These are phyloP conservation scores for Meandrina meandrites DNA, from an alignment of 92 coral and sea anemone species.

Conservation along the genomic window DNA sequence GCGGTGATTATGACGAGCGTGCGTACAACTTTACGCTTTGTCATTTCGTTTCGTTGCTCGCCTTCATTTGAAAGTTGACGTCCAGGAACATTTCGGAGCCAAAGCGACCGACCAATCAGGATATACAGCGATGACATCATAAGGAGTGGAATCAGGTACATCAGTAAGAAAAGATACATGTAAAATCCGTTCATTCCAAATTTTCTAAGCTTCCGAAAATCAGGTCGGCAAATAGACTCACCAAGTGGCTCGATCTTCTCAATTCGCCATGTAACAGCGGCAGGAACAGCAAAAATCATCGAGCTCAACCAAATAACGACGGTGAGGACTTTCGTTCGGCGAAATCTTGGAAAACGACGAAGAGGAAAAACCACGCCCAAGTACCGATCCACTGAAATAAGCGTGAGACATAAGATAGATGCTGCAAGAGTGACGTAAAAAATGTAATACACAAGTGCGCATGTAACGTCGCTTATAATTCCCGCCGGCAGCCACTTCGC, in stretches of 20 bases:
- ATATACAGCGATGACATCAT: conserved; percentile 62
- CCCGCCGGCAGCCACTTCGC: conserved; percentile 30
- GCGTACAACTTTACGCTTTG: conserved; percentile 76
- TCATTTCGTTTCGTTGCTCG: conserved; percentile 55
- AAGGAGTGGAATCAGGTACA: conserved; percentile 61
- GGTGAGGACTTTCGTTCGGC: conserved; percentile 9
- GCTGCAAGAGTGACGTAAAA: conserved; percentile 27
- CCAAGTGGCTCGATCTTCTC: neutral
- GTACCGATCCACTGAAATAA: conserved; percentile 32
- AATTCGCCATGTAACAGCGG: neutral
- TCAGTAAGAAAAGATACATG: conserved; percentile 38
- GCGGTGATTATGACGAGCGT: conserved; percentile 57
- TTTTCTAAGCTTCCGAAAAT: neutral
- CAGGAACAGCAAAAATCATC: conserved; percentile 15
- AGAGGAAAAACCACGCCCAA: conserved; percentile 33
- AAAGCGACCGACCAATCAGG: conserved; percentile 59
- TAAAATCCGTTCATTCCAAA: neutral
- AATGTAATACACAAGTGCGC: neutral
- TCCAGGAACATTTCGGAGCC: conserved; percentile 74
- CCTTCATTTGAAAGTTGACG: conserved; percentile 34
- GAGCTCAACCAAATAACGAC: conserved; percentile 30
- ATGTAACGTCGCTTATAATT: neutral
- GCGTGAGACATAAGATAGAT: conserved; percentile 17
- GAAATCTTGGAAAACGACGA: neutral
- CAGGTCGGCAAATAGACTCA: neutral